phyloP scores from a whole-genome alignment of 2,113 vertebrate species.

The Epinephelus fuscoguttatus region DNA sequence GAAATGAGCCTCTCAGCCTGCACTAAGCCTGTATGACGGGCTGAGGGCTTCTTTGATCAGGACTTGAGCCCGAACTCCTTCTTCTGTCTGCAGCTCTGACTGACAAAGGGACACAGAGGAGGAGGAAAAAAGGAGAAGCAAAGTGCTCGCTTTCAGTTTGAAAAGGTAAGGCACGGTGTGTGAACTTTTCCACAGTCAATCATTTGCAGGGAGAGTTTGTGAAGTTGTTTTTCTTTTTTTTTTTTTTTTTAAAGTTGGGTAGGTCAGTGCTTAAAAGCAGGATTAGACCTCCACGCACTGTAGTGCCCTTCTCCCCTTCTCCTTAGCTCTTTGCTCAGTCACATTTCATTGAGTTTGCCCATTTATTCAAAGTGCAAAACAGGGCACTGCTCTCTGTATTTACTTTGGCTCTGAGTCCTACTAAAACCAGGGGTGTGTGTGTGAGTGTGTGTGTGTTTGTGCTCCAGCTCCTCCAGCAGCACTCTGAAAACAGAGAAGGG shows the following conservation, averaged over 20 bases:
- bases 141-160: constrained; percentile 21
- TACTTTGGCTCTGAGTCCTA: constrained; percentile 62
- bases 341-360: constrained; percentile 39
- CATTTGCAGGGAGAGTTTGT: constrained; percentile 21
- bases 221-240: too few relatives aligned
- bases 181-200: constrained; percentile 31
- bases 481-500: constrained; percentile 52
- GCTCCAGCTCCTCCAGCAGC: constrained; percentile 26
- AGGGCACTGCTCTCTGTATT: constrained; percentile 62
- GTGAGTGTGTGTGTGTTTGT: constrained; percentile 33
- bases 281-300: constrained; percentile 51
- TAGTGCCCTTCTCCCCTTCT: background rate
- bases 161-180: constrained; percentile 69
- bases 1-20: constrained; percentile 69
- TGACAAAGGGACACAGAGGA: constrained; percentile 41
- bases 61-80: constrained; percentile 42
- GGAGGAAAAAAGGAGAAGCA: constrained; percentile 3
- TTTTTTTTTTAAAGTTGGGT: background rate
- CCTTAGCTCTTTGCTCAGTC: constrained; percentile 26
- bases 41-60: constrained; percentile 49
- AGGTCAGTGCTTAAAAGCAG: constrained; percentile 44
- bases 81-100: constrained; percentile 40
- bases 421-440: constrained; percentile 25
- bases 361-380: constrained; percentile 60
- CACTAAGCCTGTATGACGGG: constrained; percentile 65